phyloP scores from a whole-genome alignment of 2,888 invertebrate species.

The Pseudeuparius sepicola region DNA sequence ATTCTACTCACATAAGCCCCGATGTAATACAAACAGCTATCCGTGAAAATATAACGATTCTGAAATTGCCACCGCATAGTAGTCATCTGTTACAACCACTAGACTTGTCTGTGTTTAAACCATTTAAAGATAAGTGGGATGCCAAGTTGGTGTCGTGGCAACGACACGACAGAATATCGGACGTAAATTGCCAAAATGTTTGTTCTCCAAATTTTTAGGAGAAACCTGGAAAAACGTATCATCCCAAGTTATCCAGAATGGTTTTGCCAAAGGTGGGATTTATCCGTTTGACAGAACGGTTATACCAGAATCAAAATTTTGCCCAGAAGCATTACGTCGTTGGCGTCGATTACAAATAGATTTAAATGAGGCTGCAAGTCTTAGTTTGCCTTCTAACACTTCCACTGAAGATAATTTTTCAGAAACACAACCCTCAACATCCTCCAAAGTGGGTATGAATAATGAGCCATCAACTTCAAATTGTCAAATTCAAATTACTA shows the following conservation, averaged over 20 bases:
- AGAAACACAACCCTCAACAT: too few relatives aligned
- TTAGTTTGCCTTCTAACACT: too few relatives aligned
- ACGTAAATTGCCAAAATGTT: slow-evolving; percentile 17
- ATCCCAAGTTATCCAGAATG: slow-evolving; percentile 17
- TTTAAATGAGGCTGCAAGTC: too few relatives aligned
- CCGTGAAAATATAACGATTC: slow-evolving; percentile 9
- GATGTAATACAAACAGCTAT: slow-evolving; percentile 1
- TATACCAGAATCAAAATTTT: slow-evolving; percentile 9
- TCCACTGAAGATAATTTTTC: too few relatives aligned
- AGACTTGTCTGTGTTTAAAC: slow-evolving; percentile 26
- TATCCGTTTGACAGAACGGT: slow-evolving; percentile 15
- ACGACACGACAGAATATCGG: slow-evolving; percentile 17
- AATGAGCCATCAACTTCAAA: too few relatives aligned
- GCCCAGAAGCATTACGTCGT: slow-evolving; percentile 12
- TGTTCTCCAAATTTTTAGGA: slow-evolving; percentile 16
- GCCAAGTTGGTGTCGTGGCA: slow-evolving; percentile 18
- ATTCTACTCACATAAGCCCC: slow-evolving; percentile 12
- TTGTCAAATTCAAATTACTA: too few relatives aligned
- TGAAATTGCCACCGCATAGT: slow-evolving; percentile 20
- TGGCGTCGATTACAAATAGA: too few relatives aligned
- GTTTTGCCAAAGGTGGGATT: slow-evolving; percentile 21
- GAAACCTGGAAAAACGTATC: slow-evolving; percentile 16
- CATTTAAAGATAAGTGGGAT: slow-evolving; percentile 18
- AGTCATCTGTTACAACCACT: slow-evolving; percentile 25
- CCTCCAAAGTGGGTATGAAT: too few relatives aligned